Evolutionary conservation across 2,113 vertebrate species (phyloP).

Genomic region (Myotis lucifugus): DNA sequence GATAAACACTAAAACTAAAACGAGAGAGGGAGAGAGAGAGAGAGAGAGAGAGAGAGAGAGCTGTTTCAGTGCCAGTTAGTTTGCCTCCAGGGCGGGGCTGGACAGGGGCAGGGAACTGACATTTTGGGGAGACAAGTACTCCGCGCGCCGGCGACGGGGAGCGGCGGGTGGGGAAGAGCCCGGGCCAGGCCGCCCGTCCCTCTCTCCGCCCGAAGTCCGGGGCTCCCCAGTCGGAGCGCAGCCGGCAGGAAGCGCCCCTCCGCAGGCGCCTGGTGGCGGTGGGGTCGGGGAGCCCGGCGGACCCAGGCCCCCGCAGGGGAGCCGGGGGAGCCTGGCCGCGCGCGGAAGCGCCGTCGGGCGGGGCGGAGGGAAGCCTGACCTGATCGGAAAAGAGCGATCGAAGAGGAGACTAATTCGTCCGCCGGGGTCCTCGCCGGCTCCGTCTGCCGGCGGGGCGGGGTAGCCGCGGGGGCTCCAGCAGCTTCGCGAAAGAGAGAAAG

Average conservation of each 20-base stretch:
- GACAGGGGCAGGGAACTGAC: background rate
- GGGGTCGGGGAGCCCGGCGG: background rate
- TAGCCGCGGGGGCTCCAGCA: background rate
- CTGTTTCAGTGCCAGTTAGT: background rate
- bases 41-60: background rate
- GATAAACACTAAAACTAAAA: background rate
- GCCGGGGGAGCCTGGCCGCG: background rate
- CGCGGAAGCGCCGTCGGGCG: conserved; percentile 21
- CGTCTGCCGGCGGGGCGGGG: background rate
- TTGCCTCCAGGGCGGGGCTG: background rate
- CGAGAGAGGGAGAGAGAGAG: background rate
- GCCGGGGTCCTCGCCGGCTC: conserved; percentile 20
- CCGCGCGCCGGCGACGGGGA: fast-evolving
- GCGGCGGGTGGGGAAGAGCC: background rate
- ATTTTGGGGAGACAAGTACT: fast-evolving
- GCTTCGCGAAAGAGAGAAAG: background rate
- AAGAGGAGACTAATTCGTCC: conserved; percentile 55
- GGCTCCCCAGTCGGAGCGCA: background rate
- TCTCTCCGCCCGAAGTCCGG: background rate
- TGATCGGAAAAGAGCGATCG: conserved; percentile 57
- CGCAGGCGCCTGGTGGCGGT: background rate
- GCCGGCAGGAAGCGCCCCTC: conserved; percentile 19
- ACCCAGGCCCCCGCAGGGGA: conserved; percentile 30
- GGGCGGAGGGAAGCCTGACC: conserved; percentile 70
- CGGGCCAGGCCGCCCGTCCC: background rate